A percentile compares a stretch with the other conserved stretches of the same genome.
These are phyloP conservation scores for Scopus umbretta DNA, from an alignment of 2,113 vertebrate genomes.

Conservation along the genomic window DNA sequence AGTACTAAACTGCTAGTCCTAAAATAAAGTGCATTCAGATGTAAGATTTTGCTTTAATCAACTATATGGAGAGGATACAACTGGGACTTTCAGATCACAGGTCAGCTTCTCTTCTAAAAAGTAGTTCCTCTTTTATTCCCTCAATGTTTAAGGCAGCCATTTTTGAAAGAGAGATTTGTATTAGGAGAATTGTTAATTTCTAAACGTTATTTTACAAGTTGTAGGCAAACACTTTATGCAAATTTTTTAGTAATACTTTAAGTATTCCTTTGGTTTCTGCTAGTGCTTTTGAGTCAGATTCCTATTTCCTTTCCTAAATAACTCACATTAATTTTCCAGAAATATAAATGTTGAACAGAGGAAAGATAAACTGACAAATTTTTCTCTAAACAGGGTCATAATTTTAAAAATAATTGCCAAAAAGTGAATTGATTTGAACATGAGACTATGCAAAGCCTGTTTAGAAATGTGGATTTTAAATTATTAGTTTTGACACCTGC, in stretches of 20 bases:
- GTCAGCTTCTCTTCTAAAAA: not conserved
- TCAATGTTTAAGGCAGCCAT: not conserved
- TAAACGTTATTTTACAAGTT: constrained; percentile 40
- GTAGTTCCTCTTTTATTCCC: not conserved
- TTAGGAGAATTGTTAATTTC: not conserved
- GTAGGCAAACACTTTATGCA: not conserved
- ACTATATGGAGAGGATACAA: not conserved
- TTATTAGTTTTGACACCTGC: not conserved
- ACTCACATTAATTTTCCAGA: not conserved
- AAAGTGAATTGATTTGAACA: not conserved
- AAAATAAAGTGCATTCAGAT: not conserved
- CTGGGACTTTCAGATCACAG: not conserved
- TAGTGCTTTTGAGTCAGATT: not conserved
- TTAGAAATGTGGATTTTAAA: not conserved
- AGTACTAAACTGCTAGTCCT: not conserved
- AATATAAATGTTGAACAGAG: not conserved
- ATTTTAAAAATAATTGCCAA: not conserved
- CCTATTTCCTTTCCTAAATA: not conserved
- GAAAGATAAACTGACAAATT: not conserved
- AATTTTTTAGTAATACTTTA: not conserved
- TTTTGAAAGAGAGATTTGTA: not conserved
- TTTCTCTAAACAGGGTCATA: not conserved
- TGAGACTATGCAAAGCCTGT: not conserved
- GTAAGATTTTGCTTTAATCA: not conserved
- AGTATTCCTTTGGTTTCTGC: constrained; percentile 44